A percentile compares a stretch with the other conserved stretches of the same genome.
phyloP scores from a whole-genome alignment of 1,140 invertebrate genomes.

The Telenomus remus region DNA sequence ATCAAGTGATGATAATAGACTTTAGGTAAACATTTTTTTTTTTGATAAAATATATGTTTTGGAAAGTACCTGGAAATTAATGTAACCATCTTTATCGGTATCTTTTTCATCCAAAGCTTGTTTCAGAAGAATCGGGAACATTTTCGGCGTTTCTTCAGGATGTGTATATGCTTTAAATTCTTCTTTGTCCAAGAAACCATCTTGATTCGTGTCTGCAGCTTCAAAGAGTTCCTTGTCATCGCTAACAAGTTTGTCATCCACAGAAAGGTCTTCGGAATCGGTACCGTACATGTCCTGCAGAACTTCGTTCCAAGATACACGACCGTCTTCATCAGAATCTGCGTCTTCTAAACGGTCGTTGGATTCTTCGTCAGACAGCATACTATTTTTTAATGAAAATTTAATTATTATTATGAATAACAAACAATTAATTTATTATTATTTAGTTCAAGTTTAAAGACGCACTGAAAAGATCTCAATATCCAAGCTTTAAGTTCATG shows the following conservation, averaged over 20 bases:
- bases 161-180: conserved; percentile 95
- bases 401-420: no score
- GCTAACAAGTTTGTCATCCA: conserved; percentile 77
- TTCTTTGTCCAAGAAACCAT: conserved; percentile 83
- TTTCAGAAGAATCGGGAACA: conserved; percentile 89
- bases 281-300: conserved; percentile 87
- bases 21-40: no score
- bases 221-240: conserved; percentile 92
- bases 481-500: conserved; percentile 95
- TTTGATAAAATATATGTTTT: no score
- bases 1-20: conserved; percentile 3
- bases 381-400: conserved; percentile 74
- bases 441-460: background rate
- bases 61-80: conserved; percentile 79
- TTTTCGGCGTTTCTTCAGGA: conserved; percentile 93
- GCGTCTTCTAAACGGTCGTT: conserved; percentile 90
- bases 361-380: conserved; percentile 91
- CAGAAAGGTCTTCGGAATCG: conserved; percentile 77
- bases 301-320: conserved; percentile 93
- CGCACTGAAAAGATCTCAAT: conserved; percentile 90
- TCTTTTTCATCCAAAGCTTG: conserved; percentile 92
- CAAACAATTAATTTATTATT: no score
- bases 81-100: conserved; percentile 85
- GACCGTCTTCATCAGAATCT: conserved; percentile 88
- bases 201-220: conserved; percentile 89